A percentile compares a stretch with the other conserved stretches of the same genome.
These are phyloP conservation scores for Galbula dea DNA, from an alignment of 2,113 vertebrate species.

Conservation along the genomic window DNA sequence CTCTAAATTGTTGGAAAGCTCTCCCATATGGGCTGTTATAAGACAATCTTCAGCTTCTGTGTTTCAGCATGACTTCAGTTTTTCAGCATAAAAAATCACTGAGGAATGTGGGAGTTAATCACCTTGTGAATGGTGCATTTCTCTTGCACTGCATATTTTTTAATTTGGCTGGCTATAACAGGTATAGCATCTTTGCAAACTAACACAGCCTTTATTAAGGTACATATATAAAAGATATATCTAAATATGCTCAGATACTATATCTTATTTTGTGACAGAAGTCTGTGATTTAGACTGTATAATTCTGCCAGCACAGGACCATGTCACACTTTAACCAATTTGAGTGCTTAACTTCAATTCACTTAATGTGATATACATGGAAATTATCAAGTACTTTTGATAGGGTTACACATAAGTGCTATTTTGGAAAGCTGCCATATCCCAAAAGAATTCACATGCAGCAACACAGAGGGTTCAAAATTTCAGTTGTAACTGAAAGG, in stretches of 20 bases:
- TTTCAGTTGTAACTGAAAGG: background rate
- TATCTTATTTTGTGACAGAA: background rate
- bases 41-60: rapidly evolving
- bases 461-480: background rate
- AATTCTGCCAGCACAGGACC: background rate
- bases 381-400: background rate
- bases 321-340: background rate
- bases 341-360: background rate
- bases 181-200: background rate
- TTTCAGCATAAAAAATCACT: background rate
- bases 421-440: background rate
- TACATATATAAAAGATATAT: background rate
- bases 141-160: background rate
- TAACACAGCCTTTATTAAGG: background rate
- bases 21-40: background rate
- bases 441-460: background rate
- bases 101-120: background rate
- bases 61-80: background rate
- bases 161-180: background rate
- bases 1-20: background rate
- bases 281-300: background rate
- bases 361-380: background rate
- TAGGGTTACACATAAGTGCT: background rate
- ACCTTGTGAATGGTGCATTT: background rate
- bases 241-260: background rate